Base-by-base conservation (phyloP, 1,140 invertebrate genomes). In the Stratiolaelaps scimitus region DNA sequence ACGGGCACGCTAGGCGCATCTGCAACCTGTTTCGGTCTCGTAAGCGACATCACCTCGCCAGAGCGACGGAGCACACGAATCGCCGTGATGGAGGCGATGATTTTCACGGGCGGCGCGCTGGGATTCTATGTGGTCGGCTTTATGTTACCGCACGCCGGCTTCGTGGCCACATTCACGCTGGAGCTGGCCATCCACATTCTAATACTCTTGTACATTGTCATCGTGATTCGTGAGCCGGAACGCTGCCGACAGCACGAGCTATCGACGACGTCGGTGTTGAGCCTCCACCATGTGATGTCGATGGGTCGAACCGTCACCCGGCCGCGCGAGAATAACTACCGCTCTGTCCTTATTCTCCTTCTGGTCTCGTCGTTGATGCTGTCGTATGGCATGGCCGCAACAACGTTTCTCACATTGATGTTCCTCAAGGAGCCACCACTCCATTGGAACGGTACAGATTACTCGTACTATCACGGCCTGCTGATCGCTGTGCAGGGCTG, bases 1-100 rank as follows among this genome's bases (percentile, higher is more conserved):
- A 87, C 87, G 1, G 88, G 88, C 1, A 88, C 85, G 83, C 86
- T 89, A 70, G 87, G 86, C 19, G 85, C 90, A 82, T 83, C 90
- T 68, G 89, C 91, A 84, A 86, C 86, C 15, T 83, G 87, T 40
- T 92, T 91, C 73, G 90, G 88, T 73, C 92, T 90, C 71, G 85
- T 92, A 45, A 86, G 83, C 0, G 88, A 92, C 73, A 84, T 89
- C 7, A 89, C 88, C 0, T 83, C 83, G 6, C 81, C 85, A 64
- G 83, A 87, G 73, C 84, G 83, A 66, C 81, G 88, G 67, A 92
- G 89, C 0, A 77, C 87, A 15, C 75, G 88, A 66, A 87, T 92
- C 68, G 87, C 87, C 17, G 83, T 91, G 30, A 83, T 88, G 26
- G 67, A 92, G 87, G 72, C 77, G 1, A 79, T 79, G 77, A 73